These are phyloP conservation scores for Malurus leucopterus DNA, from an alignment of 2,797 vertebrate species.

Conservation along the genomic window DNA sequence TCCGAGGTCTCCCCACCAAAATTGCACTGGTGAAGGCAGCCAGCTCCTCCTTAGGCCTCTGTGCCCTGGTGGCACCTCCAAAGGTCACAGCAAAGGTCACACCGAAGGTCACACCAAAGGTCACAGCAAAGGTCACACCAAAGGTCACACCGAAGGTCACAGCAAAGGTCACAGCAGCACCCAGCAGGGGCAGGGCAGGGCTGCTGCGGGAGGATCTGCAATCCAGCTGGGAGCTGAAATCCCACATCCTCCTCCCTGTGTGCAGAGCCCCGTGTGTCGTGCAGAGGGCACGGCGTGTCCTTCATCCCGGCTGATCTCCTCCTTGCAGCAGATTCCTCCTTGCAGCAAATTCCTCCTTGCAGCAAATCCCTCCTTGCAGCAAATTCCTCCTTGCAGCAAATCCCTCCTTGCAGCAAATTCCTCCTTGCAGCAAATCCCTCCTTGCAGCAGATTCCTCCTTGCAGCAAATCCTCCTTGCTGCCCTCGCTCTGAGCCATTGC, in stretches of 20 bases:
- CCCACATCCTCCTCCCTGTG: accelerated
- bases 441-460: no score
- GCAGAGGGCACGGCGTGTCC: neutral
- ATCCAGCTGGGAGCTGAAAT: no score
- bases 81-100: accelerated
- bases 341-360: no score
- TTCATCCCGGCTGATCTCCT: neutral
- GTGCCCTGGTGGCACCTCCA: accelerated
- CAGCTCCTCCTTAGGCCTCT: neutral
- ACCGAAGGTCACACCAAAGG: accelerated
- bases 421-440: no score
- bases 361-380: no score
- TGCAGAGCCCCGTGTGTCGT: neutral
- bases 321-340: neutral
- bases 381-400: no score
- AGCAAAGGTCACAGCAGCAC: no score
- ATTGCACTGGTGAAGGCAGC: neutral
- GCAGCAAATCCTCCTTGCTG: no score
- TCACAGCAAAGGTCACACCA: accelerated
- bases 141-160: accelerated
- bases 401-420: no score
- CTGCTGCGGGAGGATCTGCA: no score
- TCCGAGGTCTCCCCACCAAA: neutral
- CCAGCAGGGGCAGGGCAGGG: neutral
- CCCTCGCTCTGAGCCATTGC: no score